phyloP scores from a whole-genome alignment of 2,888 invertebrate genomes.

The Nebria brevicollis region DNA sequence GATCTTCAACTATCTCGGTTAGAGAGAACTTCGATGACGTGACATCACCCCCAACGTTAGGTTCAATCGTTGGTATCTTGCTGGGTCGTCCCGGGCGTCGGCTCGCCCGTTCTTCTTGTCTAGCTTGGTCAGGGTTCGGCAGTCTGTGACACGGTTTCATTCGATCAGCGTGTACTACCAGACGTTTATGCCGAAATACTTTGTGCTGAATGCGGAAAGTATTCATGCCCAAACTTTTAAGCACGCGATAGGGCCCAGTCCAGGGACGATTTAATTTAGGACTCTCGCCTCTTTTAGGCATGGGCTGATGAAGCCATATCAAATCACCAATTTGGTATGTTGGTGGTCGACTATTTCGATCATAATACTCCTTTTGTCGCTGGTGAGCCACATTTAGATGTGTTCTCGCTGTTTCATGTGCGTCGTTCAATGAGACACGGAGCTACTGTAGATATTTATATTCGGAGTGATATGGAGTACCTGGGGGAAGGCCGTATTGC shows the following conservation, averaged over 20 bases:
- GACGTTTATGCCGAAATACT: slow-evolving; percentile 2
- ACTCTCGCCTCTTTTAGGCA: too few species aligned
- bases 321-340: too few species aligned
- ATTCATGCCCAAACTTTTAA: slow-evolving; percentile 13
- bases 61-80: neutral
- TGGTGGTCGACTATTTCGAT: too few species aligned
- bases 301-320: too few species aligned
- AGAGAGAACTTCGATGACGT: slow-evolving; percentile 8
- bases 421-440: too few species aligned
- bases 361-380: too few species aligned
- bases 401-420: too few species aligned
- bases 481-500: too few species aligned
- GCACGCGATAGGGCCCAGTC: slow-evolving; percentile 18
- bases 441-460: too few species aligned
- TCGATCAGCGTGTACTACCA: slow-evolving; percentile 2
- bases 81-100: slow-evolving; percentile 12
- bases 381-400: too few species aligned
- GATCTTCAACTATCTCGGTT: slow-evolving; percentile 53
- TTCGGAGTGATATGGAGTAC: too few species aligned
- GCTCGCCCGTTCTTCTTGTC: slow-evolving; percentile 7
- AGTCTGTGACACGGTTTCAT: slow-evolving; percentile 14
- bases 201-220: slow-evolving; percentile 16
- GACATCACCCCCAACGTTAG: too few species aligned
- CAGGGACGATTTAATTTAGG: slow-evolving; percentile 16
- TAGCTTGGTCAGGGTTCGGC: neutral